These are phyloP conservation scores for Muscicapa adusta DNA, from an alignment of 2,113 vertebrate species.

Conservation along the genomic window DNA sequence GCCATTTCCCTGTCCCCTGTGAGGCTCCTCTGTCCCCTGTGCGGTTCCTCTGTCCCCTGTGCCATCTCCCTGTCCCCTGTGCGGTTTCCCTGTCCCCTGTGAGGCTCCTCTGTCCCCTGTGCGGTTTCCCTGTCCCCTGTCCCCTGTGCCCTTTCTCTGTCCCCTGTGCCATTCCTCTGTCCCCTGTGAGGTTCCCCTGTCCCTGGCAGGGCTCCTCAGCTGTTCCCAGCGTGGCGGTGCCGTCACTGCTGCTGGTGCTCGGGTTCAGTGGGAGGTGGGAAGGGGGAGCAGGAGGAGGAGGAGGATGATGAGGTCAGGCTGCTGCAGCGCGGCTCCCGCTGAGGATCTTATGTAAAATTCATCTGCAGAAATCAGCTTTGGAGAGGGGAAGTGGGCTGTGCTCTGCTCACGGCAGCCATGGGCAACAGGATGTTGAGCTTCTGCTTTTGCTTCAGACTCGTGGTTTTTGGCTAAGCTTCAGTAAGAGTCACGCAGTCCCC, in stretches of 20 bases:
- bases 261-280: neutral
- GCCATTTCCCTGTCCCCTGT: no score
- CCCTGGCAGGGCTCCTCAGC: neutral
- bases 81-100: no score
- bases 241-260: rapidly evolving
- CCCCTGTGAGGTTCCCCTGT: neutral
- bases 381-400: neutral
- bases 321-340: neutral
- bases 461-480: neutral
- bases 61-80: no score
- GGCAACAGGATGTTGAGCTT: conserved; percentile 23
- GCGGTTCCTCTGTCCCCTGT: no score
- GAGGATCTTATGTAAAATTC: conserved; percentile 11
- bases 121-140: rapidly evolving
- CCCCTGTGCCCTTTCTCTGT: no score
- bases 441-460: neutral
- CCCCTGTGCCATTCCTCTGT: neutral
- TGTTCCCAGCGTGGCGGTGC: rapidly evolving
- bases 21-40: no score
- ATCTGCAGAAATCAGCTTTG: neutral
- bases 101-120: no score
- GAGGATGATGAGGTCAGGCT: neutral
- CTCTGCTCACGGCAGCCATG: neutral
- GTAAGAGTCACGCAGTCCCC: rapidly evolving
- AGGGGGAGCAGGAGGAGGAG: neutral